Evolutionary conservation across 2,113 vertebrate genomes (phyloP), one percentile per base, ranked within the genome.

Genomic region (Peromyscus leucopus): DNA sequence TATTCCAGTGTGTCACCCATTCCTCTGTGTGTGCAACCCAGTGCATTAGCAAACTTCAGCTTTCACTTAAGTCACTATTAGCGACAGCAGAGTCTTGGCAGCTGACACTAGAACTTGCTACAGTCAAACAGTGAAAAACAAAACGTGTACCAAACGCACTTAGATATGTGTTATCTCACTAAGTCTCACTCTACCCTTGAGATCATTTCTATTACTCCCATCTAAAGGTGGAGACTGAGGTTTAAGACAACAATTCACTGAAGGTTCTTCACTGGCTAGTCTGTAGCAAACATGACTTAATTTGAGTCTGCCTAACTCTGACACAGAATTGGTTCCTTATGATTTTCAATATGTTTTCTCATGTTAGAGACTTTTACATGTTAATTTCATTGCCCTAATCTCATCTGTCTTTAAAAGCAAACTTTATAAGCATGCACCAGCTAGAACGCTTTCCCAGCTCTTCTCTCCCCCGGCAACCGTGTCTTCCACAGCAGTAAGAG

Each of bases 401-500:
- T n/a, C 78, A 72, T 4, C 48, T 82, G 48, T 82, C 31, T 87
- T 83, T 87, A 80, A 84, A 90, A 96, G 11, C 83, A 91, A 93
- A 95, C 39, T 31, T 85, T 36, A 78, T 8, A 90, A 31, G 19
- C 61, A 89, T 78, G 16, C 21, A 86, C n/a, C 84, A 92, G 63
- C 55, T n/a, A 9, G 57, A 84, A 85, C 71, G 7, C 59, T 67
- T 85, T 89, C 72, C 46, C 42, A 90, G 75, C 51, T 86, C 15
- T 61, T 51, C 39, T 55, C 57, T 31, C 42, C 12, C n/a, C 89
- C 89, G 51, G 36, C 2, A 90, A 57, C 59, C 22, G 26, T 33
- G 17, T 93, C 51, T 90, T 89, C 36, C 39, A 93, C 93, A 93
- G 74, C 65, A 93, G 42, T 93, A 89, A 91, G 75, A 93, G 51